Conservation (phyloP, 2,888 invertebrate species). For the Cephonodes hylas region DNA sequence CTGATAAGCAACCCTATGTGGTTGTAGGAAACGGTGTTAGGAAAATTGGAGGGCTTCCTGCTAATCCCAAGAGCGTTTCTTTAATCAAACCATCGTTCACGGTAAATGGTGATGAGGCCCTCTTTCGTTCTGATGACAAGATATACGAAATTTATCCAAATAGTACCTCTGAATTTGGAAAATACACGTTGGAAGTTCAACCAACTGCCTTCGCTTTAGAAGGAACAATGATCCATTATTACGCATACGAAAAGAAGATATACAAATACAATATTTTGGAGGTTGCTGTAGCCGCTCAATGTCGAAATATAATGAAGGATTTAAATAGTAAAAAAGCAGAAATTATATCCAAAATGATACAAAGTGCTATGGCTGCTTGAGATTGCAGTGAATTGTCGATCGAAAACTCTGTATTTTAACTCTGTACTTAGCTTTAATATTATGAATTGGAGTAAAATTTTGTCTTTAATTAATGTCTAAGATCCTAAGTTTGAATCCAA, state of each 20-base stretch:
- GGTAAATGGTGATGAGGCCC: slow-evolving; percentile 41
- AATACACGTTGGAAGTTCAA: slow-evolving; percentile 36
- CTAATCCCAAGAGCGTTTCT: slow-evolving; percentile 31
- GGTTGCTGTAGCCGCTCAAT: slow-evolving; percentile 26
- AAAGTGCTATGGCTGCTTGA: too few species aligned
- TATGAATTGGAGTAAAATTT: too few species aligned
- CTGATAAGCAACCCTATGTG: slow-evolving; percentile 46
- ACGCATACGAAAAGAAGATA: slow-evolving; percentile 56
- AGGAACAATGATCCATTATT: slow-evolving; percentile 51
- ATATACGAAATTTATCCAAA: slow-evolving; percentile 45
- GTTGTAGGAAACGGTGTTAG: slow-evolving; percentile 36
- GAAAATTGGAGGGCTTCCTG: slow-evolving; percentile 51
- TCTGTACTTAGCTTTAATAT: too few species aligned
- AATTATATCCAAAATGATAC: slow-evolving; percentile 41
- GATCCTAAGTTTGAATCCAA: too few species aligned
- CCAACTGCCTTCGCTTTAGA: slow-evolving; percentile 57
- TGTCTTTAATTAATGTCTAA: too few species aligned
- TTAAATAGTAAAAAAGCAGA: slow-evolving; percentile 34
- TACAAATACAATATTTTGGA: slow-evolving; percentile 55
- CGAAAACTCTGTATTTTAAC: too few species aligned
- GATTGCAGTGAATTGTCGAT: too few species aligned
- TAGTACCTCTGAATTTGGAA: slow-evolving; percentile 38
- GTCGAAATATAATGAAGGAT: slow-evolving; percentile 36
- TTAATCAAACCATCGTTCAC: slow-evolving; percentile 51
- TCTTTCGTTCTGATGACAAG: slow-evolving; percentile 41